Conservation (phyloP, 2,113 vertebrate genomes). For the Scophthalmus maximus region DNA sequence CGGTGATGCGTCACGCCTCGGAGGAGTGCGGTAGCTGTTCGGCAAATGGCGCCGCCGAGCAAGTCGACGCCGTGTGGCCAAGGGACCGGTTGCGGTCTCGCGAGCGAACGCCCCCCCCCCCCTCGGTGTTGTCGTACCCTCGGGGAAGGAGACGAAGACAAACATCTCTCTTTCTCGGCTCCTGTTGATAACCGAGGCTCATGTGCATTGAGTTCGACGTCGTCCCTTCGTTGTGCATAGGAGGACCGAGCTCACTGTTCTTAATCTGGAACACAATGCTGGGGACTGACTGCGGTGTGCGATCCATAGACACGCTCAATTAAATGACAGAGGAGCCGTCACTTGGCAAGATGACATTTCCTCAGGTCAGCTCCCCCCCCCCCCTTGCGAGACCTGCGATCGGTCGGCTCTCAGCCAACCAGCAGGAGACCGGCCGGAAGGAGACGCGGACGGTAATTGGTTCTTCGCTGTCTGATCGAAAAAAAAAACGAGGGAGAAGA, state of each 20-base stretch:
- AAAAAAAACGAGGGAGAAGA: conserved; percentile 19
- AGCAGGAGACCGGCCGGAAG: conserved; percentile 39
- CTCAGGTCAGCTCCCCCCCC: conserved; percentile 30
- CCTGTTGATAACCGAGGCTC: neutral
- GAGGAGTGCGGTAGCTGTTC: conserved; percentile 23
- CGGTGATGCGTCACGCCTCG: conserved; percentile 17
- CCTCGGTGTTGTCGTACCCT: neutral
- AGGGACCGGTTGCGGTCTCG: conserved; percentile 11
- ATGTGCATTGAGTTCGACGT: neutral
- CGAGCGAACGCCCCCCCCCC: neutral
- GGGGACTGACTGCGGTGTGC: neutral
- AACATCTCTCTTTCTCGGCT: neutral
- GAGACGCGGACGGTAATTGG: conserved; percentile 46
- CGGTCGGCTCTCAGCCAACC: conserved; percentile 52
- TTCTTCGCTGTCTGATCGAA: conserved; percentile 19
- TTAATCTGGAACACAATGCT: neutral
- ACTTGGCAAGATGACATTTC: conserved; percentile 36
- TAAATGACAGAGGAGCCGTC: neutral
- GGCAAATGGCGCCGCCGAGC: conserved; percentile 9
- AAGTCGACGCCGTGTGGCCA: neutral
- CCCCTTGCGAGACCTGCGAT: conserved; percentile 39
- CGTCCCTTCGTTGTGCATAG: neutral
- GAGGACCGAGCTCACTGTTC: neutral
- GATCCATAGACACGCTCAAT: conserved; percentile 17
- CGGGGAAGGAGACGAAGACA: neutral